Evolutionary conservation across 92 coral and sea anemone genomes (phyloP).

Genomic region (Porites evermanni): DNA sequence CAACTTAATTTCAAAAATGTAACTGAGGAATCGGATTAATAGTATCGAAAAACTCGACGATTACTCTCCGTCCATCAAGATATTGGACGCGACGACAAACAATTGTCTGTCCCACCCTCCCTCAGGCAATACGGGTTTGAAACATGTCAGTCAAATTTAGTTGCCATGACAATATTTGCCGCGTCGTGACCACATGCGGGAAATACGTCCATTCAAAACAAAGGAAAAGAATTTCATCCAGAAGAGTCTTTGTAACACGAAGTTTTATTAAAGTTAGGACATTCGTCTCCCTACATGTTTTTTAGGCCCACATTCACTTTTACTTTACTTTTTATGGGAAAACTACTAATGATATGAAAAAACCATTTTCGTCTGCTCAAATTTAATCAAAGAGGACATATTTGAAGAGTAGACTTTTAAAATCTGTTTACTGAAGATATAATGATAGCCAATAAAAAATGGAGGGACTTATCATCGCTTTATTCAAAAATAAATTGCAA

Average conservation of each 20-base stretch:
- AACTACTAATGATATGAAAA: not conserved
- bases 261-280: too few species aligned
- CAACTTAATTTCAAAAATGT: not conserved
- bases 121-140: constrained; percentile 14
- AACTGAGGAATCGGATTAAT: constrained; percentile 18
- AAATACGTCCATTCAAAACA: not conserved
- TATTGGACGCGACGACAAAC: constrained; percentile 45
- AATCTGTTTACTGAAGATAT: constrained; percentile 5
- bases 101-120: constrained; percentile 43
- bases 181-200: constrained; percentile 21
- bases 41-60: constrained; percentile 17
- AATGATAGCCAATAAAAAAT: constrained; percentile 6
- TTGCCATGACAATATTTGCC: constrained; percentile 35
- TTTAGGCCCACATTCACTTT: too few species aligned
- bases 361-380: not conserved
- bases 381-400: not conserved
- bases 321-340: not conserved
- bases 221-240: not conserved
- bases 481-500: constrained; percentile 1
- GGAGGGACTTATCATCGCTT: constrained; percentile 3
- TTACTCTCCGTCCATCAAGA: not conserved
- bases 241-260: not conserved
- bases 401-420: not conserved
- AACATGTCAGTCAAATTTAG: constrained; percentile 44
- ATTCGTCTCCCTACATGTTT: too few species aligned